Base-by-base conservation (phyloP, 2,888 invertebrate species). In the Sisyra terminalis region DNA sequence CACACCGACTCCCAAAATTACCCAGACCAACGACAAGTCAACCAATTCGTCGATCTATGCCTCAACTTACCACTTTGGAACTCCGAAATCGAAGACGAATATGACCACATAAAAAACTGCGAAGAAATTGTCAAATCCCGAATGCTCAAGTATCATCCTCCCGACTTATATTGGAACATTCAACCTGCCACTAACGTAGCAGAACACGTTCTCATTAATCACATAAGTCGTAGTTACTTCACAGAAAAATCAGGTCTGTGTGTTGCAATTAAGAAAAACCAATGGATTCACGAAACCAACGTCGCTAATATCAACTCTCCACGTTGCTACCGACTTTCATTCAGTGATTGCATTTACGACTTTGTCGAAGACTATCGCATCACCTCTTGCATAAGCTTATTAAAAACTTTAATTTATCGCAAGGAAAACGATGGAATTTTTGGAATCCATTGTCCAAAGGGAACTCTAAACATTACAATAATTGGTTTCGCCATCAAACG, bases 241-340 rank as follows among this genome's bases (percentile, higher is more conserved):
- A 92, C 93, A 1, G 89, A 92, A 0, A 94, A 94, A 70, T 90
- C 90, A 59, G 88, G 88, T 2, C 61, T 89, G 29, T 84, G 85
- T 49, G 66, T 74, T 15, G 77, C 80, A 45, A 61, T 89, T 30
- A 78, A 79, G 40, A 85, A 88, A 57, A 78, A 85, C 65, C 80
- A 88, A 56, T 88, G 88, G 86, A 80, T 78, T 57, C 81, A 78
- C 39, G 86, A 88, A 51, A 78, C 80, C 7, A 84, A 81, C 7
- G 75, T 86, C 24, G 78, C 88, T 0, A 67, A 79, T 48, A 78
- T 84, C 6, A 78, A 79, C 50, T 92, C 87, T 58, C 92, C 92
- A 1, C 73, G 92, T 29, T 89, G 88, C 57, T 90, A 87, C 63
- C 45, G 44, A 13, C 42, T 43, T 56, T 60, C 82, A 56, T 80